Base-by-base conservation (phyloP, 2,888 invertebrate genomes). In the Orthosia gothica region DNA sequence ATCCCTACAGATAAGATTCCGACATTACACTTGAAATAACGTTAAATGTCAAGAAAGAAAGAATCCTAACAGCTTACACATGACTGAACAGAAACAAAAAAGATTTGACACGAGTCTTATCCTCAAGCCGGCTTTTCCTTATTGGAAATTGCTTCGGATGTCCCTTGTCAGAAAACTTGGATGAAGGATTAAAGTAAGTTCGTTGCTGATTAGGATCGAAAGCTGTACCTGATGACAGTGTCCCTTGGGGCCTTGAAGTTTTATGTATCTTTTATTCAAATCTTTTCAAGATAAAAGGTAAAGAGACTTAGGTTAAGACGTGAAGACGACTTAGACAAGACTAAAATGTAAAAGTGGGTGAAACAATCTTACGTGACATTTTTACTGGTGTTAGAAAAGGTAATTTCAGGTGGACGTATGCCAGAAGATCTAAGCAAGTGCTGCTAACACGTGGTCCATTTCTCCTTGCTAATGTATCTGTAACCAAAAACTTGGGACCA, bases 21-120 rank as follows among this genome's bases (percentile, higher is more conserved):
- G 20, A 5, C 52, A 55, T 73, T 62, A 77, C 52, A 62, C n/a
- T 77, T 52, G 52, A 66, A 77, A 74, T 26, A 65, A 49, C 52
- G n/a, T 45, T 61, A 62, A 84, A 76, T 54, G 55, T 59, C 54
- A 62, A 55, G 55, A 70, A 63, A 66, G 59, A 70, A 76, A 66
- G 32, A 72, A 79, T 77, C 69, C 72, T 68, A 63, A 74, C 79
- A 82, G 85, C 81, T 84, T 81, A 64, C 75, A 74, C 79, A 82
- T 87, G 83, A 89, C 74, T 87, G 86, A 89, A 87, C 81, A 86
- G 76, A 80, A 84, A 85, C 82, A 87, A 83, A 87, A 87, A 86
- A 86, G 80, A 82, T 83, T 79, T 88, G 87, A 84, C 89, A 77
- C 64, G 71, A 69, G 81, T 74, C 74, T 87, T 78, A 88, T 84